These are phyloP conservation scores for Microplitis manilae DNA, from an alignment of 2,888 invertebrate species.

Conservation along the genomic window DNA sequence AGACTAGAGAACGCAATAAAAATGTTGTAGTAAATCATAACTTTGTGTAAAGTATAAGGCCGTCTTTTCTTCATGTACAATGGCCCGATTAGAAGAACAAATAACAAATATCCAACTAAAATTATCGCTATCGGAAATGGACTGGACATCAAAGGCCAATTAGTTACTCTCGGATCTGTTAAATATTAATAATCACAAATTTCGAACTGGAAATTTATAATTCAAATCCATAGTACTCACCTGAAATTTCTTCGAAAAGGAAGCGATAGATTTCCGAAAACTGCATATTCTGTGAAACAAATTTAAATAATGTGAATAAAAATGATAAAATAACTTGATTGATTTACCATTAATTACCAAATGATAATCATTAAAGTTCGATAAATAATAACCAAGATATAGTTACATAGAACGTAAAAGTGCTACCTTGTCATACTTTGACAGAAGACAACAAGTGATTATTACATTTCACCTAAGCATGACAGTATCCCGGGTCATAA, in stretches of 20 bases:
- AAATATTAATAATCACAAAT: constrained; percentile 34
- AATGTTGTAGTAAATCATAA: constrained; percentile 65
- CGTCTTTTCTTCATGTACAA: constrained; percentile 62
- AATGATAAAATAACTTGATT: no score
- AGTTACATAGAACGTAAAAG: no score
- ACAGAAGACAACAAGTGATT: no score
- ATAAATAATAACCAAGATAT: no score
- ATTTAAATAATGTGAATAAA: no score
- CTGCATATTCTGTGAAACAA: constrained; percentile 54
- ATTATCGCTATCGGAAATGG: constrained; percentile 61
- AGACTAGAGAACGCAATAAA: constrained; percentile 77
- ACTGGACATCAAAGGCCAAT: constrained; percentile 65
- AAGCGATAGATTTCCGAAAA: constrained; percentile 63
- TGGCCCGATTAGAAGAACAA: constrained; percentile 64
- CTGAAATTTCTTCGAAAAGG: constrained; percentile 64
- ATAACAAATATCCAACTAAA: constrained; percentile 59
- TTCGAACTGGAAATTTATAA: not conserved
- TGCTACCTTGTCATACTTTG: no score
- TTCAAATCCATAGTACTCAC: no score
- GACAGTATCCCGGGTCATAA: no score
- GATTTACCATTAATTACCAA: no score
- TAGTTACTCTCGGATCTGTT: constrained; percentile 66
- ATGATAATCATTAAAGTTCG: no score
- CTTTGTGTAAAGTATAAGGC: constrained; percentile 59
- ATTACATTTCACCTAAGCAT: no score